Evolutionary conservation across 2,888 invertebrate species (phyloP), one percentile per base, ranked within the genome.

Genomic region (Sipha maydis): DNA sequence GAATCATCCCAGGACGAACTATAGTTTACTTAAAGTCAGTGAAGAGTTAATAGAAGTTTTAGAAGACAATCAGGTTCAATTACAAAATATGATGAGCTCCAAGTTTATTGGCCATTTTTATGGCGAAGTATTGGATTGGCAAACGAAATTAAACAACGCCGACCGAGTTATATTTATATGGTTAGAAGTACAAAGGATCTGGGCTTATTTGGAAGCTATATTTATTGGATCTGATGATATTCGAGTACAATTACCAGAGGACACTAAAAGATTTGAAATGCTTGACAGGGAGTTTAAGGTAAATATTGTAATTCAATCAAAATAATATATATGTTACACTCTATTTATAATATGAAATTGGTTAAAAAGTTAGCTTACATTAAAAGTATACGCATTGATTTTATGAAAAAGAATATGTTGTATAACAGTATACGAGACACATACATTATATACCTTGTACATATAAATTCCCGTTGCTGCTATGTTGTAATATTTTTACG

Each of bases 141-240:
- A 97, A 92, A 94, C 94, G 90, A 97, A 96, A 91, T 93, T 99
- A 5, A 96, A 96, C 0, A 96, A 95, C 90, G 97, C 98, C 0
- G 98, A 98, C 92, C 96, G 96, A 90, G 96, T 96, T 0, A 95
- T 96, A 76, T 93, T 94, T 48, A 92, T 95, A 0, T 96, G 96
- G 95, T 95, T 97, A 91, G 97, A 98, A 91, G 97, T 98, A 8
- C 98, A 98, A 92, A 93, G 98, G 79, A 97, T 97, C 90, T 99
- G 98, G 98, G 95, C 96, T 91, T 97, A 98, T 91, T 93, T 98
- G 90, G 98, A 98, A 92, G 97, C 97, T 91, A 98, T 99, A 90
- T 99, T 98, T 91, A 96, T 98, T 82, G 98, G 97, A 0, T 98
- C 98, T 0, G 98, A 98, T 91, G 98, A 99, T 92, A 98, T 99